These are phyloP conservation scores for Arctopsyche grandis DNA, from an alignment of 1,140 invertebrate species.

Conservation along the genomic window DNA sequence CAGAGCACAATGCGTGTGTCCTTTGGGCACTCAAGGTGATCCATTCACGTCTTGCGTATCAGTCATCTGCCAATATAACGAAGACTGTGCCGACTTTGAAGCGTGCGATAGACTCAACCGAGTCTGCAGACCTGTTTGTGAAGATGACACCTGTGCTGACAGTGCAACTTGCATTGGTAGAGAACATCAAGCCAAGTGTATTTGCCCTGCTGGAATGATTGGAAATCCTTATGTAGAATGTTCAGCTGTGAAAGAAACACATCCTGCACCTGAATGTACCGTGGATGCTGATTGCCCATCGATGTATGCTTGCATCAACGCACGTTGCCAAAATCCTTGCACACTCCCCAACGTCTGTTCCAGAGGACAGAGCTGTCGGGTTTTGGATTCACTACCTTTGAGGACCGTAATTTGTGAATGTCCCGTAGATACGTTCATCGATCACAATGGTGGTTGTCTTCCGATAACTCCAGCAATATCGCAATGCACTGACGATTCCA, in stretches of 20 bases:
- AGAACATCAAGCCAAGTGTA: constrained; percentile 82
- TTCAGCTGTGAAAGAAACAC: constrained; percentile 55
- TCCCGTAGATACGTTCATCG: constrained; percentile 67
- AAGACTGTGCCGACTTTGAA: constrained; percentile 88
- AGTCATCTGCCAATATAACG: constrained; percentile 87
- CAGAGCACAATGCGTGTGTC: constrained; percentile 83
- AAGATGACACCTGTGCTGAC: constrained; percentile 78
- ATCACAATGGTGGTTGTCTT: constrained; percentile 69
- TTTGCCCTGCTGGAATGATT: constrained; percentile 76
- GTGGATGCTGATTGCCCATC: constrained; percentile 80
- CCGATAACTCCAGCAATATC: constrained; percentile 60
- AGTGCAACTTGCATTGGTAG: constrained; percentile 78
- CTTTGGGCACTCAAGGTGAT: constrained; percentile 85
- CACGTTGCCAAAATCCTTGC: constrained; percentile 81
- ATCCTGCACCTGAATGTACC: constrained; percentile 71
- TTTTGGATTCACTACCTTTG: constrained; percentile 80
- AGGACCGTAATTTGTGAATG: constrained; percentile 85
- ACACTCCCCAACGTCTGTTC: constrained; percentile 74
- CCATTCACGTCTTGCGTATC: constrained; percentile 82
- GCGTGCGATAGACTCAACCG: constrained; percentile 86
- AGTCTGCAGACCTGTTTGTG: constrained; percentile 84
- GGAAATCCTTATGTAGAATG: constrained; percentile 87
- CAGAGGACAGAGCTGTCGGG: constrained; percentile 78
- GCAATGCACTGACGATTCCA: constrained; percentile 76
- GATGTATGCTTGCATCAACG: constrained; percentile 79